A percentile compares a stretch with the other conserved stretches of the same genome.
Conservation (phyloP, 2,888 invertebrate species). For the Lepidochitona cinerea region DNA sequence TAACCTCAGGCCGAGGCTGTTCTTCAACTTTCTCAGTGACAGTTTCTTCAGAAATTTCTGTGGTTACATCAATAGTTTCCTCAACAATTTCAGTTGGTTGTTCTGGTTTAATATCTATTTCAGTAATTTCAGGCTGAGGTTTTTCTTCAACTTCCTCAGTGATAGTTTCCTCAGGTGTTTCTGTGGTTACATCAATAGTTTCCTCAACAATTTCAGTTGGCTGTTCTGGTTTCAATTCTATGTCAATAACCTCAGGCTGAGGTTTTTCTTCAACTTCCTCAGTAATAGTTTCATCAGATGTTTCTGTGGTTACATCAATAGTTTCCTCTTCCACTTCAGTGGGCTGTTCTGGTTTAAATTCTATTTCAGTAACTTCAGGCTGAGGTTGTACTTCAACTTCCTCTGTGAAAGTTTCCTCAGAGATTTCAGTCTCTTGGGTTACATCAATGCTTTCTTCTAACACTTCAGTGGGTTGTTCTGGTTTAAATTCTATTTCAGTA, state of each 20-base stretch:
- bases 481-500: background rate
- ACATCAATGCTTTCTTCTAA: conserved; percentile 7
- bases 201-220: too few relatives aligned
- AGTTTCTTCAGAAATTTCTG: background rate
- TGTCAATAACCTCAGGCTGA: background rate
- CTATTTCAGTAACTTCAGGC: background rate
- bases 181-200: too few relatives aligned
- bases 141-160: background rate
- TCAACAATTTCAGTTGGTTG: background rate
- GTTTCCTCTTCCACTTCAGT: background rate
- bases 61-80: background rate
- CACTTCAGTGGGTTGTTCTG: too few relatives aligned
- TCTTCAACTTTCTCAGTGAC: background rate
- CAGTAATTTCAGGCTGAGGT: background rate
- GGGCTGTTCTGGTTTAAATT: background rate
- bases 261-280: background rate
- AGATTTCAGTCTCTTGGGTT: conserved; percentile 27
- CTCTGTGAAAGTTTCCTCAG: background rate
- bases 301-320: background rate
- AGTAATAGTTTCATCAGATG: background rate
- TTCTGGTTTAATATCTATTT: background rate
- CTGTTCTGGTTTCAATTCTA: background rate
- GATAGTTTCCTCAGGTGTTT: background rate
- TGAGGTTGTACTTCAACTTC: background rate
- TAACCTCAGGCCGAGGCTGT: background rate